A percentile compares a stretch with the other conserved stretches of the same genome.
These are phyloP conservation scores for Gallinago undulata DNA, from an alignment of 2,113 vertebrate genomes.

Conservation along the genomic window DNA sequence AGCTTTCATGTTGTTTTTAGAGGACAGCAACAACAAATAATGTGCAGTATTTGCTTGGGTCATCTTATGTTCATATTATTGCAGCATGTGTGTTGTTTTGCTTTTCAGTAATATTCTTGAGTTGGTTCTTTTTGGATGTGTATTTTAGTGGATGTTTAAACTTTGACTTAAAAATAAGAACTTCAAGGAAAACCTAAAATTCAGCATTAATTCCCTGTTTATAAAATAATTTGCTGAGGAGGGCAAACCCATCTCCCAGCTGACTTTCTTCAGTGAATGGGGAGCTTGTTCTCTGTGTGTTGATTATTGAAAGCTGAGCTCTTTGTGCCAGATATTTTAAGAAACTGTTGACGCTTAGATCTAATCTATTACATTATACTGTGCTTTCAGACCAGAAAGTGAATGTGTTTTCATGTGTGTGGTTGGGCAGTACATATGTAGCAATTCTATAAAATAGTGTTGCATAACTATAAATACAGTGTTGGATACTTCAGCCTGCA, in stretches of 20 bases:
- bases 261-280: slow-evolving; percentile 57
- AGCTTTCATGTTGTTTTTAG: slow-evolving; percentile 26
- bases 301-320: slow-evolving; percentile 50
- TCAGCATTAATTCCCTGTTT: slow-evolving; percentile 42
- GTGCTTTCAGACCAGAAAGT: slow-evolving; percentile 15
- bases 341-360: slow-evolving; percentile 35
- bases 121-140: slow-evolving; percentile 42
- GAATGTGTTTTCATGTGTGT: slow-evolving; percentile 10
- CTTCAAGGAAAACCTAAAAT: slow-evolving; percentile 40
- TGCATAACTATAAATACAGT: slow-evolving; percentile 41
- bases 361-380: slow-evolving; percentile 37
- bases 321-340: slow-evolving; percentile 65
- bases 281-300: slow-evolving; percentile 53
- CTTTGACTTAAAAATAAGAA: slow-evolving; percentile 50
- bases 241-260: slow-evolving; percentile 30
- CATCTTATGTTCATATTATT: neutral
- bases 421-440: slow-evolving; percentile 20
- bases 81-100: neutral
- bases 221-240: slow-evolving; percentile 67
- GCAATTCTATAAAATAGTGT: slow-evolving; percentile 11
- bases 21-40: slow-evolving; percentile 39
- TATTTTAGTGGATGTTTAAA: slow-evolving; percentile 48
- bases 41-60: neutral
- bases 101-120: slow-evolving; percentile 1
- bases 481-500: slow-evolving; percentile 5